Base-by-base conservation (phyloP, 1,140 invertebrate genomes). In the Mycetomoellerius zeteki region DNA sequence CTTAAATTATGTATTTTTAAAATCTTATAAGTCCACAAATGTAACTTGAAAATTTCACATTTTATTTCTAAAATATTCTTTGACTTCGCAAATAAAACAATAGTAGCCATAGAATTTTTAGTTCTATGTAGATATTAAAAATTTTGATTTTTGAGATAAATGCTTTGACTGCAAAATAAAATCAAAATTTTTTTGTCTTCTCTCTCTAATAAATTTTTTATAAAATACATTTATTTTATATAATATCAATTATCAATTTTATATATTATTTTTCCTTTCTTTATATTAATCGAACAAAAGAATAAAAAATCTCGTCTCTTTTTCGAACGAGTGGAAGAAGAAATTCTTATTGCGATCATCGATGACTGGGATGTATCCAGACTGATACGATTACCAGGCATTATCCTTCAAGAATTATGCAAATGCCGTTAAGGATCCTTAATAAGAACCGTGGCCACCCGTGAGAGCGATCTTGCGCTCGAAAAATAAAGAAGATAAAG, bases 381-480 rank as follows among this genome's bases (percentile, higher is more conserved):
- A 27, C 21, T 69, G 50, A 69, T 43, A 0, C 54, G 80, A 75
- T 84, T 60, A 75, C 2, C 21, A 56, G 19, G 19, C 14, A 37
- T 75, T 75, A 75, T 37, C 21, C 8, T 19, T 56, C 14, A 19
- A 27, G 56, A 82, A 84, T 84, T 75, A 82, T 82, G 80, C 67
- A 82, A 82, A 82, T 82, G 52, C 30, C 54, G 14, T 30, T 52
- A 72, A 30, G 27, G 16, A 19, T 30, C 37, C 24, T 54, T 60
- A 60, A 82, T 82, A 82, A 75, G 19, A 60, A 21, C 27, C n/a
- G 14, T 24, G 80, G 27, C 65, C 65, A 60, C 19, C 69, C 24
- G 19, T 33, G 27, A 75, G 69, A 54, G 16, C 37, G 19, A 37
- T 82, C 47, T 43, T 50, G 14, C 19, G 54, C 27, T 24, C 54